Conservation (phyloP, 2,888 invertebrate genomes). For the Reticulitermes lucifugus region DNA sequence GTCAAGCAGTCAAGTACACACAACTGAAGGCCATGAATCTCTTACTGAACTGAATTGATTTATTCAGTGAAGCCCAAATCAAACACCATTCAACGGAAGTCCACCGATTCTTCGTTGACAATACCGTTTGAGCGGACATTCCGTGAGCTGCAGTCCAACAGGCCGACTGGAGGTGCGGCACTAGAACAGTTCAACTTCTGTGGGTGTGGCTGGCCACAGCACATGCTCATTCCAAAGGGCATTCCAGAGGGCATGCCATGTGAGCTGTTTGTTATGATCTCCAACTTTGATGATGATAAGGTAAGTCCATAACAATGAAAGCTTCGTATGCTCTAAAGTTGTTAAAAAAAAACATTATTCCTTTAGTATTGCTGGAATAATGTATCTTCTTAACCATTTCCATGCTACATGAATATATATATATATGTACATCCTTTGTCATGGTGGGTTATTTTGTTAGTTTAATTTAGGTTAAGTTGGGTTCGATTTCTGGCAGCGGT, state of each 20-base stretch:
- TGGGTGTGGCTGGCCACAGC: conserved; percentile 79
- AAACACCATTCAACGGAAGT: conserved; percentile 75
- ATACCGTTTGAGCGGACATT: conserved; percentile 87
- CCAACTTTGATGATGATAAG: conserved; percentile 57
- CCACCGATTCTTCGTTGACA: conserved; percentile 81
- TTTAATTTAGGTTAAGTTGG: no score
- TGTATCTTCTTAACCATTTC: no score
- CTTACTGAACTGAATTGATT: no score
- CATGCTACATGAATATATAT: no score
- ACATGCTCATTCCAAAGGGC: conserved; percentile 70
- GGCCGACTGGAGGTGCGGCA: conserved; percentile 68
- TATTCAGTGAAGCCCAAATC: conserved; percentile 73
- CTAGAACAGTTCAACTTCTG: conserved; percentile 79
- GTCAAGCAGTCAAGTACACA: no score
- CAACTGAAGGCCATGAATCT: no score
- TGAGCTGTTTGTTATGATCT: conserved; percentile 58
- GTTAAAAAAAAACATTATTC: no score
- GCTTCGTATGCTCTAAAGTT: neutral
- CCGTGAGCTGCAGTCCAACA: conserved; percentile 73
- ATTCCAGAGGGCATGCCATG: conserved; percentile 58
- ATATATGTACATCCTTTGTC: no score
- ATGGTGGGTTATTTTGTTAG: no score
- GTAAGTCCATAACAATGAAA: conserved; percentile 50
- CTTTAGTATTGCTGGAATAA: no score
- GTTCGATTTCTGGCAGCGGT: no score